Percentiles rank a stretch among this genome's conserved stretches.
These are phyloP conservation scores for Listronotus bonariensis DNA, from an alignment of 1,140 invertebrate genomes.

Conservation along the genomic window DNA sequence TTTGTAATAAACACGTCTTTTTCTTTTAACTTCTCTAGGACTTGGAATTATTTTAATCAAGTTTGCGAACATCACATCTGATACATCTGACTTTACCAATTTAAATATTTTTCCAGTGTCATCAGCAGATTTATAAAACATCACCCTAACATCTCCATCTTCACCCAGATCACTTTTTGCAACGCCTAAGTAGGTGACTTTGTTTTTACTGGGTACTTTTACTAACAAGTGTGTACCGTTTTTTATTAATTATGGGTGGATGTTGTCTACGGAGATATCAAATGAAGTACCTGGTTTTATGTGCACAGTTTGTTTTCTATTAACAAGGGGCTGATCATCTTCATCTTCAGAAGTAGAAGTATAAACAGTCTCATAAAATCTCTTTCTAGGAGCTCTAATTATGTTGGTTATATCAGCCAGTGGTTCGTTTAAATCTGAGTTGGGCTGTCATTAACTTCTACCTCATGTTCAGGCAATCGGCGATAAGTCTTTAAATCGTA, in stretches of 20 bases:
- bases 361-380: no score
- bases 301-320: no score
- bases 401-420: no score
- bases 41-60: neutral
- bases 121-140: neutral
- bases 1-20: constrained; percentile 4
- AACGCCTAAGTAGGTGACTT: neutral
- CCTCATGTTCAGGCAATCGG: no score
- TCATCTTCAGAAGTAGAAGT: no score
- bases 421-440: no score
- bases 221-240: neutral
- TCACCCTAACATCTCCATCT: constrained; percentile 3
- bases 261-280: no score
- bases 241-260: neutral
- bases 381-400: no score
- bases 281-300: neutral
- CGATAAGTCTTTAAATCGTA: no score
- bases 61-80: constrained; percentile 2
- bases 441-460: no score
- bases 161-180: neutral
- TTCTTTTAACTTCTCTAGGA: constrained; percentile 1
- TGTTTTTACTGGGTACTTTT: constrained; percentile 1
- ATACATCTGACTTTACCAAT: constrained; percentile 3
- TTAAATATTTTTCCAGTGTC: constrained; percentile 3
- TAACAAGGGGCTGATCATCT: no score